These are phyloP conservation scores for Heteropelma amictum DNA, from an alignment of 2,888 invertebrate genomes.

Conservation along the genomic window DNA sequence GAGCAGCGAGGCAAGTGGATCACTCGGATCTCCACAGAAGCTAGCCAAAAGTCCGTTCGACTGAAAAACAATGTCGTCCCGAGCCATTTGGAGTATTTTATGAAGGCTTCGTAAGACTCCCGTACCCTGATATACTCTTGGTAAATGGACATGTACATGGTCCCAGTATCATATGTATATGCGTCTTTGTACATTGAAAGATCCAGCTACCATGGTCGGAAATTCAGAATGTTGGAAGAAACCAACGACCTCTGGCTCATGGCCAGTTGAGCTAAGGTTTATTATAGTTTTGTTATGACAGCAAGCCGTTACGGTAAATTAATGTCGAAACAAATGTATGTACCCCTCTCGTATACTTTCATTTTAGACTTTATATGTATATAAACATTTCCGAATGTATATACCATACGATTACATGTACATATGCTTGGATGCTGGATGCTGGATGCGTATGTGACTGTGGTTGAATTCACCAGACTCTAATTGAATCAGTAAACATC, in stretches of 20 bases:
- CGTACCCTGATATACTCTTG: too few species aligned
- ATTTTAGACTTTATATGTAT: neutral
- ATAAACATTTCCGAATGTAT: neutral
- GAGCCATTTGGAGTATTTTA: constrained; percentile 68
- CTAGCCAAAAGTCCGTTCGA: constrained; percentile 43
- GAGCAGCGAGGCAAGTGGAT: constrained; percentile 27
- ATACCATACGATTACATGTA: constrained; percentile 6
- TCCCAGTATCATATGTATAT: too few species aligned
- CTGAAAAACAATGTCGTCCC: constrained; percentile 57
- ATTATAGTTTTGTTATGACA: constrained; percentile 78
- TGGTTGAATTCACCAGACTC: constrained; percentile 60
- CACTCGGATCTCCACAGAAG: constrained; percentile 19
- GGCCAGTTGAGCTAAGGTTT: constrained; percentile 68
- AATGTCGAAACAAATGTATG: constrained; percentile 77
- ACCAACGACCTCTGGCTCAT: constrained; percentile 54
- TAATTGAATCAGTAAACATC: constrained; percentile 78
- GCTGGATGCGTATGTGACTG: neutral
- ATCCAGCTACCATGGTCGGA: constrained; percentile 32
- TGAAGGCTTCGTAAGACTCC: constrained; percentile 56
- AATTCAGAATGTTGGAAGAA: constrained; percentile 42
- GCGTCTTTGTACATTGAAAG: neutral
- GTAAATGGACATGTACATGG: too few species aligned
- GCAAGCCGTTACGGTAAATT: constrained; percentile 74
- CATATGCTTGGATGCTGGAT: neutral
- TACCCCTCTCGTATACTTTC: constrained; percentile 42